Evolutionary conservation across 2,113 vertebrate species (phyloP).

Genomic region (Sphyrna mokarran): DNA sequence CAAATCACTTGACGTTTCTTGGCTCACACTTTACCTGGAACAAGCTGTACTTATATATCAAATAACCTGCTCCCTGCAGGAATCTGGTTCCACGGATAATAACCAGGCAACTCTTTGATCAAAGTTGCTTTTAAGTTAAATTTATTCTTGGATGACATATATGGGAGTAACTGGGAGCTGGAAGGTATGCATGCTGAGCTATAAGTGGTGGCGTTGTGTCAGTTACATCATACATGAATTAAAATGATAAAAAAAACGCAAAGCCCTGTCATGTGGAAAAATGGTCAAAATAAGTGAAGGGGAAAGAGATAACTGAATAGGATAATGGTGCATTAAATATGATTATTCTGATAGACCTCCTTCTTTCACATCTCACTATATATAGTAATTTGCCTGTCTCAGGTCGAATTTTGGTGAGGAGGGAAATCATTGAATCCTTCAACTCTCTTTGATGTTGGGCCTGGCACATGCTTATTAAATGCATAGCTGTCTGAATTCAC

Average conservation of each 20-base stretch:
- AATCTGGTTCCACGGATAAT: neutral
- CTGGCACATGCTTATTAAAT: conserved; percentile 36
- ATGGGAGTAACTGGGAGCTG: neutral
- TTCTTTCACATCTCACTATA: conserved; percentile 7
- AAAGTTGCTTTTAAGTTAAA: conserved; percentile 23
- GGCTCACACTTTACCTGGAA: neutral
- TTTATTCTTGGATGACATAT: conserved; percentile 9
- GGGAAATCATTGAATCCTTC: conserved; percentile 33
- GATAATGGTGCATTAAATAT: conserved; percentile 34
- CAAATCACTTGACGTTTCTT: neutral
- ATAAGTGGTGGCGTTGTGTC: conserved; percentile 16
- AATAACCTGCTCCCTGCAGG: conserved; percentile 1
- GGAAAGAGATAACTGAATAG: conserved; percentile 16
- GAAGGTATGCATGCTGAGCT: neutral
- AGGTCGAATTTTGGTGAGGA: conserved; percentile 26
- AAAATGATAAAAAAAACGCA: neutral
- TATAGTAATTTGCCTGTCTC: conserved; percentile 35
- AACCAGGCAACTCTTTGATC: neutral
- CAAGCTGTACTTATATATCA: neutral
- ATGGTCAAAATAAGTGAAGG: conserved; percentile 27
- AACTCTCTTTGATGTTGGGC: conserved; percentile 13
- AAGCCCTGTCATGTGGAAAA: neutral
- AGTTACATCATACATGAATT: conserved; percentile 25
- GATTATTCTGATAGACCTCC: conserved; percentile 33
- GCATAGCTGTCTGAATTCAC: conserved; percentile 29